Base-by-base conservation (phyloP, 2,113 vertebrate species). In the Chaetorhynchus papuensis region DNA sequence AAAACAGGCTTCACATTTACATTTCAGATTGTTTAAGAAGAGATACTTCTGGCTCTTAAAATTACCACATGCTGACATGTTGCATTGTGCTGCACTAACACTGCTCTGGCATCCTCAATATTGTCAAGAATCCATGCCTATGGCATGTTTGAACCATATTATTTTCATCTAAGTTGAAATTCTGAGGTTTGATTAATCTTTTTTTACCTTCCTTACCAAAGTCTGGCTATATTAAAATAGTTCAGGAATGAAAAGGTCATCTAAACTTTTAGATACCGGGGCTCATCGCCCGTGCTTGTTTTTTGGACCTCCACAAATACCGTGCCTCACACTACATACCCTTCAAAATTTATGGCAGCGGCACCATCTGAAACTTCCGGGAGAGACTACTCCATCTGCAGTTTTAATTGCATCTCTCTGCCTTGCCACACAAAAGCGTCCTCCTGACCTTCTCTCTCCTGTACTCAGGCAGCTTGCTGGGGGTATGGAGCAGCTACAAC, bases 11-110 rank as follows among this genome's bases (percentile, higher is more conserved):
- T 90, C 65, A 72, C 27, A 93, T 94, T 82, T 94, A 64, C 44
- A 87, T 92, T 94, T 94, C 87, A 84, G 83, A 82, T 76, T 93
- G 65, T 91, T 95, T 95, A 89, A 89, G 49, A 53, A 41, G 37
- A 92, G 74, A 76, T 89, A 53, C 57, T 95, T 91, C 83, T 94
- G 91, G n/a, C 22, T 95, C 8, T 79, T 84, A 82, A 94, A 95
- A 93, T 89, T 94, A 94, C 69, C 53, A 82, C 81, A 65, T 94
- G 91, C 83, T 77, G 92, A 31, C 22, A 6, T 60, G 16, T 75
- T 87, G 53, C 60, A 72, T 83, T 93, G 83, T 93, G 47, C 76
- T 92, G 37, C 27, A 14, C 35, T 90, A 72, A 78, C 61, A 7
- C 59, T 69, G 18, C 45, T 76, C 70, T 94, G 61, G 65, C 53